phyloP scores from a whole-genome alignment of 2,797 vertebrate species.

The Melopsittacus undulatus region DNA sequence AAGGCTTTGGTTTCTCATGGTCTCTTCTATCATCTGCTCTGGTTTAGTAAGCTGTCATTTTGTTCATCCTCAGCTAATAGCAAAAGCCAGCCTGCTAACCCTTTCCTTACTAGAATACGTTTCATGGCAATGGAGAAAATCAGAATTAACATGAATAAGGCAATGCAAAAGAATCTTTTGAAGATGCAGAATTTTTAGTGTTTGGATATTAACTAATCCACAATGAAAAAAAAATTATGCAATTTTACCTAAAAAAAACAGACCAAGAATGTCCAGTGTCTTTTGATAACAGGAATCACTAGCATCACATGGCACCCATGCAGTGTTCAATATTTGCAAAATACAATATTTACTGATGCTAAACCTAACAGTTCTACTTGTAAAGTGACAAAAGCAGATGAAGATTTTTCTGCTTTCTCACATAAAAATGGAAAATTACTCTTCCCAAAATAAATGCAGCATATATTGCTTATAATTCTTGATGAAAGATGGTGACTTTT shows the following conservation, averaged over 20 bases:
- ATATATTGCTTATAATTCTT: neutral
- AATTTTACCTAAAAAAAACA: neutral
- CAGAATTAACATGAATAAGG: neutral
- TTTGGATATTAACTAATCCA: neutral
- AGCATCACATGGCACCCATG: neutral
- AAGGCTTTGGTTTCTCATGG: neutral
- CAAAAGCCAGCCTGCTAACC: neutral
- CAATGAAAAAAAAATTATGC: neutral
- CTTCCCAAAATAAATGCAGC: neutral
- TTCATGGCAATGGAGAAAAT: neutral
- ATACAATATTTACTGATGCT: neutral
- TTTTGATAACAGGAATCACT: neutral
- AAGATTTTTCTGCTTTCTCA: neutral
- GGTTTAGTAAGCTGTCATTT: neutral
- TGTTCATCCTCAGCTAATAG: neutral
- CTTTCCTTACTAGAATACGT: neutral
- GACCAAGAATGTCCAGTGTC: neutral
- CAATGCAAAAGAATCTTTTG: neutral
- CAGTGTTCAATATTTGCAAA: neutral
- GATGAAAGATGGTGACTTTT: neutral
- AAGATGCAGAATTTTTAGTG: neutral
- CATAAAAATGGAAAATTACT: neutral
- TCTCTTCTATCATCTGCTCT: neutral
- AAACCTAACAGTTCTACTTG: neutral
- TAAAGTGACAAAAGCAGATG: neutral